Base-by-base conservation (phyloP, 2,113 vertebrate species). In the Phalacrocorax brasilianus region DNA sequence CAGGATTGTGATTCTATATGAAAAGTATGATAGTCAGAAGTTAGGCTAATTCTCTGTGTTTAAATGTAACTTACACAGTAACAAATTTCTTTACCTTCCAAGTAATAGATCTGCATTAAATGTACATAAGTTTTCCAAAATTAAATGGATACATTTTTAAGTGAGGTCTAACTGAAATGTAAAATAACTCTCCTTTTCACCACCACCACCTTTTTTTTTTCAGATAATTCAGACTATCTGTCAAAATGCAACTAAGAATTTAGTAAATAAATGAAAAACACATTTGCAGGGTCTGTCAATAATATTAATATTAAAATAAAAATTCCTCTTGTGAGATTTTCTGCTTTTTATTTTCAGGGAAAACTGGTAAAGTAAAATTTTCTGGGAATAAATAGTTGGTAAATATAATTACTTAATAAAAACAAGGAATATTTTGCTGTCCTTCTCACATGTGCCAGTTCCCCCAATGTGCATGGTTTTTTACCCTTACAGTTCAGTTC, bases 401-500 rank as follows among this genome's bases (percentile, higher is more conserved):
- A 89, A 47, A 35, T 71, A 32, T 8, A 58, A 56, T 62, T 61
- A 33, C 9, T 61, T 61, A 32, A 21, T 38, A 50, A 72, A 87
- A 45, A 20, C 3, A 3, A 72, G 10, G 16, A 24, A 11, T 65
- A 28, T 47, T 88, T 75, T 70, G 15, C 47, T 58, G 11, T 68
- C 24, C 50, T 28, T 32, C n/a, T 72, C 19, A 15, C 6, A 27
- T 53, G 23, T 72, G 11, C 32, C 22, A 7, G 21, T 78, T 75
- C 14, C 30, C 7, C 9, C 9, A 1, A 0, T 19, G 14, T 47
- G 33, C 44, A n/a, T 45, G 13, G 1, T 1, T 8, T 52, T 59
- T 65, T 53, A 16, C 27, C 21, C 24, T 28, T 53, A 10, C 24
- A 58, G 2, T 66, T 73, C 26, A 14, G 32, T 53, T 67, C 38